phyloP scores from a whole-genome alignment of 1,140 invertebrate species.

The Hypsibius dujardini region DNA sequence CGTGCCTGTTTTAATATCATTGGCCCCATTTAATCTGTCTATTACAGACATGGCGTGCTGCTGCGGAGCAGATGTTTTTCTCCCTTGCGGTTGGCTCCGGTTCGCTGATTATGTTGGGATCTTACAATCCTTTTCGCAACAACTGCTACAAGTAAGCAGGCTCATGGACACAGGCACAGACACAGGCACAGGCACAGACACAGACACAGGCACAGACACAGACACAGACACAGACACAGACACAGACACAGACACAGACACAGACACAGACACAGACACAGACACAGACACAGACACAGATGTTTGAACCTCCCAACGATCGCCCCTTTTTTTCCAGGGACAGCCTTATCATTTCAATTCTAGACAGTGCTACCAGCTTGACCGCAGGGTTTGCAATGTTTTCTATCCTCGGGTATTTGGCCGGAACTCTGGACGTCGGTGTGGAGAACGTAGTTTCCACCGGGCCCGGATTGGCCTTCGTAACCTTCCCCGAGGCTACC shows the following conservation, averaged over 20 bases:
- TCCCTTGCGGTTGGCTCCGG: conserved; percentile 37
- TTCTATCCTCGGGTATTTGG: conserved; percentile 34
- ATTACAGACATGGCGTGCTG: conserved; percentile 33
- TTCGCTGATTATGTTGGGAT: conserved; percentile 36
- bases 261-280: no score
- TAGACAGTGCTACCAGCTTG: conserved; percentile 34
- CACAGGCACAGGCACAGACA: no score
- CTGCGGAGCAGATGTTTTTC: conserved; percentile 38
- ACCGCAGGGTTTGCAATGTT: conserved; percentile 35
- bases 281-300: no score
- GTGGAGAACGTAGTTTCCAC: background rate
- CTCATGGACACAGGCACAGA: no score
- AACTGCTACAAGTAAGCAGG: conserved; percentile 29
- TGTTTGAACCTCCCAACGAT: background rate
- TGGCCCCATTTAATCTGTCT: background rate
- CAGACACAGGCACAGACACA: no score
- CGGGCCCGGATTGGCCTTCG: conserved; percentile 26
- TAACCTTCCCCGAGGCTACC: conserved; percentile 27
- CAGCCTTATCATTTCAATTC: conserved; percentile 50
- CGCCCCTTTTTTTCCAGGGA: conserved; percentile 39
- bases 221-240: no score
- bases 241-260: no score
- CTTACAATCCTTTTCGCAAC: conserved; percentile 37
- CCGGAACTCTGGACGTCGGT: conserved; percentile 25
- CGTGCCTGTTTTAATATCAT: background rate